phyloP scores from a whole-genome alignment of 2,113 vertebrate genomes.

The Penelope pileata region DNA sequence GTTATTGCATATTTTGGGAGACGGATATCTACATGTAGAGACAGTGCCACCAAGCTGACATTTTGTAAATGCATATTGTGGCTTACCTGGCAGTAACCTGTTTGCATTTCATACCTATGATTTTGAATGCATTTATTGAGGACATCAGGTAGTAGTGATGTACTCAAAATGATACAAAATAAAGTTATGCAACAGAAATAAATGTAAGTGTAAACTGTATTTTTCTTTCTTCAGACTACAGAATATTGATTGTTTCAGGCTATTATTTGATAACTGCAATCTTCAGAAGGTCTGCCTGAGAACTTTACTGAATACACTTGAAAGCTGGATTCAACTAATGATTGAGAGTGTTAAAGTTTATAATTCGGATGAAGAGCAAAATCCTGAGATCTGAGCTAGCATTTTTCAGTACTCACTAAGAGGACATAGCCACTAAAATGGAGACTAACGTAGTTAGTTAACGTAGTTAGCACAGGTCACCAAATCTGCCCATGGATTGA shows the following conservation, averaged over 20 bases:
- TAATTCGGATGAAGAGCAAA: neutral
- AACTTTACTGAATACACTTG: neutral
- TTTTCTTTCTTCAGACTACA: neutral
- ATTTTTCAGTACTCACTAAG: neutral
- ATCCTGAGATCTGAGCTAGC: neutral
- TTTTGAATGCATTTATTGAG: neutral
- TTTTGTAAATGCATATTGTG: neutral
- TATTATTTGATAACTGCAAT: neutral
- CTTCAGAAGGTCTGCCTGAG: neutral
- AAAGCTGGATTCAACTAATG: neutral
- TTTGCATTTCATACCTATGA: neutral
- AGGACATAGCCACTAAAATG: neutral
- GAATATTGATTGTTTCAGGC: neutral
- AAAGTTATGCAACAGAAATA: neutral
- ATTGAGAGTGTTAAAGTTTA: neutral
- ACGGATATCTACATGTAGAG: neutral
- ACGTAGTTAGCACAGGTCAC: neutral
- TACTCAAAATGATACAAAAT: neutral
- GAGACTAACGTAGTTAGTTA: too few relatives aligned
- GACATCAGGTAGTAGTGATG: too few relatives aligned
- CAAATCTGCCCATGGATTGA: neutral
- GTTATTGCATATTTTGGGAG: neutral
- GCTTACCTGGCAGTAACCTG: neutral
- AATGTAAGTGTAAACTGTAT: neutral
- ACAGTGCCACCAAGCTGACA: neutral